Evolutionary conservation across 2,113 vertebrate genomes (phyloP), one percentile per base, ranked within the genome.

Genomic region (Mustelus asterias): DNA sequence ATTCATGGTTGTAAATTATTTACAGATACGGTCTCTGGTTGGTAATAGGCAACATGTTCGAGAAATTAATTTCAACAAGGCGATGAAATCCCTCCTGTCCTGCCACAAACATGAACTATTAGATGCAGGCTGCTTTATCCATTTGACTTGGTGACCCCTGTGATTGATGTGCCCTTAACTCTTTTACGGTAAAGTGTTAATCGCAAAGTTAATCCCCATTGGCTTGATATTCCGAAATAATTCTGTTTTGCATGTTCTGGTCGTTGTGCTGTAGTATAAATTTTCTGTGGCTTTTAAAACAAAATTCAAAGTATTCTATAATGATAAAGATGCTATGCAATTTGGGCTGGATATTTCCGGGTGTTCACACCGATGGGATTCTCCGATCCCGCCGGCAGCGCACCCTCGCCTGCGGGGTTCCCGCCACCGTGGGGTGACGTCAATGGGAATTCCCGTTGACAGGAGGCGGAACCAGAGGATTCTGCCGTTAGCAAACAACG

Each of bases 61-160:
- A 24, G 69, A 72, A 72, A 95, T 95, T 95, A 95, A 95, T 76
- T 95, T 95, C 69, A 95, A 95, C 70, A 95, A 95, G 26, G 67
- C 54, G 44, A 72, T 95, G 69, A 95, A 93, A 93, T 93, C 89
- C 89, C 94, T 41, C 29, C 72, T 72, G 67, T 33, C 22, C 94
- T 72, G 44, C 69, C 11, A 48, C 37, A 33, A 72, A 41, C 69
- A 54, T 72, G 94, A 95, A 70, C 94, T 72, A 72, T 48, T 72
- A 95, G 67, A 54, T 41, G 9, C 33, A 48, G 29, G 94, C 41
- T 72, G 67, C 67, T 48, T 44, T 95, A 95, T 95, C 93, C n/a
- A 95, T 95, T 95, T 95, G 94, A 95, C 94, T 95, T 70, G 94
- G 48, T 95, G 94, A 95, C 94, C 67, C 60, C 67, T 2, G 33